phyloP scores from a whole-genome alignment of 2,113 vertebrate genomes.

The Prionailurus bengalensis region DNA sequence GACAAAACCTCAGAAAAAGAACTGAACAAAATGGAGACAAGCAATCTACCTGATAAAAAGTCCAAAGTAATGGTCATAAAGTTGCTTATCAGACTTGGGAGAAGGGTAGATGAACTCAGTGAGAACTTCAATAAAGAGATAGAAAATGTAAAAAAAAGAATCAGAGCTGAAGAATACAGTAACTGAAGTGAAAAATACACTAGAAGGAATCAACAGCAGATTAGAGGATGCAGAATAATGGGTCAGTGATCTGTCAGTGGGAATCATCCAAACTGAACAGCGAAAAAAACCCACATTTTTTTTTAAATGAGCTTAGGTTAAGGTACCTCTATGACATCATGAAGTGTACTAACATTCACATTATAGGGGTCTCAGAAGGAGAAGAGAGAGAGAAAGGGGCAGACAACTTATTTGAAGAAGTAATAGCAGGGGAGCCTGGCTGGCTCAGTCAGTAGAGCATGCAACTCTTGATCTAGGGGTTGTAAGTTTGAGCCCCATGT shows the following conservation, averaged over 20 bases:
- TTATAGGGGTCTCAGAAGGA: not conserved
- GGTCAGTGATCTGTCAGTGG: not conserved
- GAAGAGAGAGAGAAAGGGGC: not conserved
- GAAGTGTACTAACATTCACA: not conserved
- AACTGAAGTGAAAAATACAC: not conserved
- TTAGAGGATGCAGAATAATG: not conserved
- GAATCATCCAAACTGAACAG: not conserved
- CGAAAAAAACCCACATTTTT: not conserved
- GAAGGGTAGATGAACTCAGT: not conserved
- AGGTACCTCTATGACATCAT: not conserved
- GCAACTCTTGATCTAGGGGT: not conserved
- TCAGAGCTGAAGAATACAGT: not conserved
- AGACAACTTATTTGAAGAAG: not conserved
- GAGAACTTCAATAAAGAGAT: not conserved
- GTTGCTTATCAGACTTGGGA: not conserved
- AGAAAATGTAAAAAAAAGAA: not conserved
- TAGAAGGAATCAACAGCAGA: not conserved
- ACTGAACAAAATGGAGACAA: not conserved
- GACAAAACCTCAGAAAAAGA: not conserved
- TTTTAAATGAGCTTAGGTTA: not conserved
- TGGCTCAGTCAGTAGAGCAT: not conserved
- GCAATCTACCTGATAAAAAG: not conserved
- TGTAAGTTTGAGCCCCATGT: not conserved
- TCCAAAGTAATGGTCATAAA: not conserved
- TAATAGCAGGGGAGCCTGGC: not conserved